phyloP scores from a whole-genome alignment of 1,140 invertebrate genomes.

The Drosophila punjabiensis region DNA sequence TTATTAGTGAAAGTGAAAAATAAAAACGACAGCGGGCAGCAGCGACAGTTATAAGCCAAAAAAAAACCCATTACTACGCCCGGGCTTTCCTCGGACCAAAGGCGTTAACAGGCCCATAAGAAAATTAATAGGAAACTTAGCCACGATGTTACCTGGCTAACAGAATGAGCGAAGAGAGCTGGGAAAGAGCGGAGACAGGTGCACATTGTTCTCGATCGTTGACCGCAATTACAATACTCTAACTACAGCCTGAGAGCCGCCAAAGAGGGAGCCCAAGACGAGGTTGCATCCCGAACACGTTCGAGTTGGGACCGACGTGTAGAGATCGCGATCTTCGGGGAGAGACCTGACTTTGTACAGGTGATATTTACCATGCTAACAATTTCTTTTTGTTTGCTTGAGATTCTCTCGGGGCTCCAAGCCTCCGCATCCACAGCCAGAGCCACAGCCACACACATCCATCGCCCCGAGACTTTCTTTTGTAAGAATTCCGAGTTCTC shows the following conservation, averaged over 20 bases:
- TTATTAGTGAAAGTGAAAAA: slow-evolving; percentile 71
- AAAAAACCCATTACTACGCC: slow-evolving; percentile 27
- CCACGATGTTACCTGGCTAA: slow-evolving; percentile 18
- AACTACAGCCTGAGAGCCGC: slow-evolving; percentile 4
- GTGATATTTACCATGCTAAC: slow-evolving; percentile 59
- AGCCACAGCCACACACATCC: slow-evolving; percentile 15
- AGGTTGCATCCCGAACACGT: slow-evolving; percentile 50
- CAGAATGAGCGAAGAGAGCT: slow-evolving; percentile 29
- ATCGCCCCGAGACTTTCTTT: slow-evolving; percentile 52
- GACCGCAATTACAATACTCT: slow-evolving; percentile 51
- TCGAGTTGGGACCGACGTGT: slow-evolving; percentile 44
- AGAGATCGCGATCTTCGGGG: slow-evolving; percentile 43
- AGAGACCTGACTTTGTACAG: slow-evolving; percentile 37
- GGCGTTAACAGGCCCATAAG: slow-evolving; percentile 44
- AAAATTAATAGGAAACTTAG: slow-evolving; percentile 41
- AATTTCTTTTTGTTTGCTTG: slow-evolving; percentile 65
- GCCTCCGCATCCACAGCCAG: slow-evolving; percentile 16
- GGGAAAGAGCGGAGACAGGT: slow-evolving; percentile 56
- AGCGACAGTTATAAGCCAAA: slow-evolving; percentile 68
- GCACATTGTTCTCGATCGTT: slow-evolving; percentile 71
- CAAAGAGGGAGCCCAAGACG: background rate
- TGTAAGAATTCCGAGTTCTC: slow-evolving; percentile 34
- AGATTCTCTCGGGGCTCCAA: slow-evolving; percentile 27
- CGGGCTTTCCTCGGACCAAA: slow-evolving; percentile 15
- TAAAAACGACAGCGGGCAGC: slow-evolving; percentile 45